Percentiles rank a stretch among this genome's conserved stretches.
These are phyloP conservation scores for Cephus pygmeus DNA, from an alignment of 2,888 invertebrate genomes.

Conservation along the genomic window DNA sequence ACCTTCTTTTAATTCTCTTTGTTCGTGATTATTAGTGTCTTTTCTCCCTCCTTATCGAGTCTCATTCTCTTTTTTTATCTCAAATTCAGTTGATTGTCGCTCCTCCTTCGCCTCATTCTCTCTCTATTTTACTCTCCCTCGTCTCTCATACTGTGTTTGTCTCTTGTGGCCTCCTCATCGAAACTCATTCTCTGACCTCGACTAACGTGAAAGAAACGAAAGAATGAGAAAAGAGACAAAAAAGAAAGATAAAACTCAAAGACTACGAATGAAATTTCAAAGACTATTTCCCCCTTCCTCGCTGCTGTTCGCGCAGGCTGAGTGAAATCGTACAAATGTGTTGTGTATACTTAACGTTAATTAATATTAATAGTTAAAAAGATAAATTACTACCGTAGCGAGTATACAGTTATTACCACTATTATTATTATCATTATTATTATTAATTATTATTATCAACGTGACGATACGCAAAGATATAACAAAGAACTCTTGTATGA, in stretches of 20 bases:
- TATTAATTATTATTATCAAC: constrained; percentile 35
- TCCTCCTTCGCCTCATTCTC: background rate
- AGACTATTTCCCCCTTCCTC: constrained; percentile 40
- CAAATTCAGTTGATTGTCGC: background rate
- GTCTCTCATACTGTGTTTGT: background rate
- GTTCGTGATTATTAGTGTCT: background rate
- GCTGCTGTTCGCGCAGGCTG: constrained; percentile 53
- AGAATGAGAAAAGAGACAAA: background rate
- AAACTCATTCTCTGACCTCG: background rate
- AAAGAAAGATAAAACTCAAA: constrained; percentile 15
- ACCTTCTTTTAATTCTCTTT: background rate
- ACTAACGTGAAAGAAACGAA: background rate
- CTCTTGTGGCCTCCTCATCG: background rate
- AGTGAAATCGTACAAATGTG: constrained; percentile 66
- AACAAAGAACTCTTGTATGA: constrained; percentile 37
- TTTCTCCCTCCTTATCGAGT: background rate
- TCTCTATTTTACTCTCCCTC: background rate
- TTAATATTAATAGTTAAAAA: constrained; percentile 51
- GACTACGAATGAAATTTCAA: constrained; percentile 9
- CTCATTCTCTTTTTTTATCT: background rate
- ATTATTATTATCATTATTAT: constrained; percentile 41
- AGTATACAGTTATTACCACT: constrained; percentile 30
- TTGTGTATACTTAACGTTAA: constrained; percentile 65
- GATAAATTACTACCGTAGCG: constrained; percentile 44
- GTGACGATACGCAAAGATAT: constrained; percentile 42